A percentile compares a stretch with the other conserved stretches of the same genome.
Evolutionary conservation across 2,797 vertebrate genomes (phyloP).

Genomic region (Carapus acus): DNA sequence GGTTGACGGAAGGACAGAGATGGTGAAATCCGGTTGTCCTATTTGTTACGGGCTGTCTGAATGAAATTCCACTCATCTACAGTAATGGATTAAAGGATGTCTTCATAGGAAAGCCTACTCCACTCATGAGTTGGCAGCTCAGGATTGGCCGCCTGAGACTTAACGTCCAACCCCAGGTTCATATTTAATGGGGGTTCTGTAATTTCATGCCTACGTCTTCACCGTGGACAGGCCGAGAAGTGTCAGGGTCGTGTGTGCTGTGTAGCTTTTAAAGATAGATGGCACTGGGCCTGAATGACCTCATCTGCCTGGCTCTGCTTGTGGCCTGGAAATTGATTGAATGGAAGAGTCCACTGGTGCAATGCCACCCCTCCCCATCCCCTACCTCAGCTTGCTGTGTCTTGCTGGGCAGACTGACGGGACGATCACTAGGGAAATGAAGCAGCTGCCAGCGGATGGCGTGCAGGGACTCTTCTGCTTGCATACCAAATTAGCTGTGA

Average conservation of each 20-base stretch:
- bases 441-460: conserved; percentile 31
- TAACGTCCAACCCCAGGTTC: conserved; percentile 51
- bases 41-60: conserved; percentile 26
- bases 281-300: conserved; percentile 31
- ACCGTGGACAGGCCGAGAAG: conserved; percentile 10
- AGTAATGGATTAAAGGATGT: conserved; percentile 35
- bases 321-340: conserved; percentile 48
- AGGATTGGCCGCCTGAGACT: conserved; percentile 27
- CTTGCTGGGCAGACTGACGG: conserved; percentile 41
- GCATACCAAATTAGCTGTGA: conserved; percentile 35
- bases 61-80: conserved; percentile 59
- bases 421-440: conserved; percentile 41
- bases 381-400: conserved; percentile 31
- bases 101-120: conserved; percentile 27
- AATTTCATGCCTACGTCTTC: conserved; percentile 66
- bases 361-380: conserved; percentile 38
- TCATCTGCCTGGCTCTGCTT: conserved; percentile 39
- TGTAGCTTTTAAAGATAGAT: conserved; percentile 42
- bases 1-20: conserved; percentile 47
- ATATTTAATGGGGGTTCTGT: conserved; percentile 69
- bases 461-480: conserved; percentile 16
- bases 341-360: conserved; percentile 44
- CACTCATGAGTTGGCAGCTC: conserved; percentile 24
- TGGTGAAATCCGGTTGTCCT: conserved; percentile 18
- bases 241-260: conserved; percentile 14